A percentile compares a stretch with the other conserved stretches of the same genome.
Evolutionary conservation across 1,140 invertebrate genomes (phyloP).

Genomic region (Nixonia krombeini): DNA sequence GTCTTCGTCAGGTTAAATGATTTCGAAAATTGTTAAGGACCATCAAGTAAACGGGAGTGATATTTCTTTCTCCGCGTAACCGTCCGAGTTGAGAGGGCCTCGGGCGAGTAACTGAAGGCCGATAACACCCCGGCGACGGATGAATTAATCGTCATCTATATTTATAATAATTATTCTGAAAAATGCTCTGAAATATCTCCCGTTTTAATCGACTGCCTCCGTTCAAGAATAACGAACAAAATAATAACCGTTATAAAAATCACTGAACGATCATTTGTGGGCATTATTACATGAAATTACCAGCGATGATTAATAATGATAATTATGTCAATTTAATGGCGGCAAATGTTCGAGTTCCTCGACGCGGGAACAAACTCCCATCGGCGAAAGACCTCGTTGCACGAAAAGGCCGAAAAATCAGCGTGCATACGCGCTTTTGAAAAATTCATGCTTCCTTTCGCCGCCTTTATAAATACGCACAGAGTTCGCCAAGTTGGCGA

Average conservation of each 20-base stretch:
- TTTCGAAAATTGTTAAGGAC: conserved; percentile 22
- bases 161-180: conserved; percentile 11
- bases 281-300: no score
- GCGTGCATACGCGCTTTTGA: conserved; percentile 25
- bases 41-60: conserved; percentile 15
- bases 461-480: conserved; percentile 37
- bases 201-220: no score
- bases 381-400: conserved; percentile 6
- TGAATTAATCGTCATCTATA: conserved; percentile 16
- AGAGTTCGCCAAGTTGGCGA: conserved; percentile 18
- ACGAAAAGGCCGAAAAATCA: conserved; percentile 28
- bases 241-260: no score
- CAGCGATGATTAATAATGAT: no score
- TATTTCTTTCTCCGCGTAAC: no score
- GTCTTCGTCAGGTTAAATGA: neutral
- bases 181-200: no score
- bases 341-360: no score
- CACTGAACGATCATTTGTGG: no score
- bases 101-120: no score
- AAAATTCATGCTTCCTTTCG: conserved; percentile 34
- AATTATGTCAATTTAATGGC: no score
- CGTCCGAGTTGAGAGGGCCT: no score
- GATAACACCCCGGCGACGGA: conserved; percentile 22
- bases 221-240: no score
- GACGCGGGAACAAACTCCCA: neutral